phyloP scores from a whole-genome alignment of 2,797 vertebrate species.

The Chlorospingus flavigularis region DNA sequence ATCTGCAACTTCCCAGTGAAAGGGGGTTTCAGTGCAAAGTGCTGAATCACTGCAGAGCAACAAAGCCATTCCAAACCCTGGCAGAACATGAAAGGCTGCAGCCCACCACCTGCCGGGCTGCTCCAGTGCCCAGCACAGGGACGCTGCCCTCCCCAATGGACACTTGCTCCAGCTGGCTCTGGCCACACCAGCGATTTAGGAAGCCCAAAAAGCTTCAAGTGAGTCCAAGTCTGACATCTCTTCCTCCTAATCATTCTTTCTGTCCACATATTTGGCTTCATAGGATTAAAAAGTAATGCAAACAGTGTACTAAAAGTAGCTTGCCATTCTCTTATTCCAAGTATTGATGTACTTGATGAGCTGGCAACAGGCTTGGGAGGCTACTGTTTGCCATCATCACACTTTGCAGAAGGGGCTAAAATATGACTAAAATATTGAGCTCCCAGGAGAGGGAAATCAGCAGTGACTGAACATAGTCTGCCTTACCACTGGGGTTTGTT shows the following conservation, averaged over 20 bases:
- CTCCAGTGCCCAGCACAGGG: neutral
- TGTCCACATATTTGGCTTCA: neutral
- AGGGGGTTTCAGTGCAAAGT: neutral
- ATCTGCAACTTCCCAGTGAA: neutral
- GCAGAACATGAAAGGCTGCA: neutral
- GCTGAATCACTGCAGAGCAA: neutral
- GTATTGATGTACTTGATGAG: neutral
- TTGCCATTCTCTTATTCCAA: neutral
- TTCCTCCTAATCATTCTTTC: neutral
- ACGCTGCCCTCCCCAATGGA: neutral
- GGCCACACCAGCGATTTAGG: neutral
- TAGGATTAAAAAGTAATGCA: neutral
- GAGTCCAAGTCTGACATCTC: neutral
- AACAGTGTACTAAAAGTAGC: neutral
- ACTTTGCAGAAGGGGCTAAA: neutral
- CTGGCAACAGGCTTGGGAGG: neutral
- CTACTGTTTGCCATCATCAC: neutral
- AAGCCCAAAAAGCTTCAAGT: neutral
- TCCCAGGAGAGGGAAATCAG: neutral
- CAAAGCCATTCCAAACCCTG: neutral
- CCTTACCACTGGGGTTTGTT: neutral
- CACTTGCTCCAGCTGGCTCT: neutral
- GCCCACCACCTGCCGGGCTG: neutral
- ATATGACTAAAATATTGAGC: neutral
- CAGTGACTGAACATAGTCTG: neutral